Evolutionary conservation across 1,140 invertebrate species (phyloP), one percentile per base, ranked within the genome.

Genomic region (Trachymyrmex cornetzi): DNA sequence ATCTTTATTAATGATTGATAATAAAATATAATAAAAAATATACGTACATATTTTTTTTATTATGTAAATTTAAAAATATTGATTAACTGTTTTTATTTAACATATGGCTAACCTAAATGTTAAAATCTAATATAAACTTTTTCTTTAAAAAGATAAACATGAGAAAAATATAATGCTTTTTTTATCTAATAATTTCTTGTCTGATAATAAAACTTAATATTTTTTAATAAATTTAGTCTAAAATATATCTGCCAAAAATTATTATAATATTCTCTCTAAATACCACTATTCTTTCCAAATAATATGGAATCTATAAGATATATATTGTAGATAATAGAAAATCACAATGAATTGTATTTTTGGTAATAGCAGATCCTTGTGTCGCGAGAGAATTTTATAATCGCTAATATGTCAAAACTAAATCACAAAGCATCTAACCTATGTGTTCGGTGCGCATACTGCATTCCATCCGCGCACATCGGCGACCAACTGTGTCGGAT

Each of bases 401-500:
- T 74, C 55, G 38, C 69, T 69, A 84, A 82, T 61, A 19, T 63
- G 69, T 75, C 80, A 75, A 27, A 84, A 75, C 22, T 74, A 82
- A 48, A 84, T 84, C 55, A 75, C 69, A 84, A 61, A 74, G 69
- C 19, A 34, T 75, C 80, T 61, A 75, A 84, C 55, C 75, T 75
- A 63, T 50, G 55, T 19, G 27, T 72, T 75, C 38, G 14, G 3
- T 30, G 27, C 14, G 38, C 80, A 82, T 82, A 72, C 55, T 74
- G 38, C 69, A 84, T 84, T 84, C 80, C 27, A 19, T 63, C 55
- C 80, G 80, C 69, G 80, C 69, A 34, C 27, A 84, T 84, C 38
- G 24, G 69, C 80, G 69, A 84, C 38, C 80, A 84, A 75, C 74
- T 66, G 82, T 85, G 71, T 79, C 61, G 63, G 44, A 80, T n/a